phyloP scores from a whole-genome alignment of 64 coral and sea anemone species.

The Montipora sp. region DNA sequence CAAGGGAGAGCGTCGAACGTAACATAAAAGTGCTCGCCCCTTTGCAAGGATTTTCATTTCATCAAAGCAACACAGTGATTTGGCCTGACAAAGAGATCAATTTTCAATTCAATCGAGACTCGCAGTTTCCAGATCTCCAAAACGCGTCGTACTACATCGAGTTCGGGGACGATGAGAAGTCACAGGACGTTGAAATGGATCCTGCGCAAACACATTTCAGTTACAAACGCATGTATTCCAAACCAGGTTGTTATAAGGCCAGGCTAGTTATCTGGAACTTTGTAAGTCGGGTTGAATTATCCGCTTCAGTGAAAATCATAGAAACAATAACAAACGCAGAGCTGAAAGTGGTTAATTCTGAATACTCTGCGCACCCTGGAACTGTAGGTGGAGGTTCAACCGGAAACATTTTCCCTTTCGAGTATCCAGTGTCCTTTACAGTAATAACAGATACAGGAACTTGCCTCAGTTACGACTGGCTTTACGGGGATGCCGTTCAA shows the following conservation, averaged over 20 bases:
- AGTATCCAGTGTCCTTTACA: slow-evolving; percentile 67
- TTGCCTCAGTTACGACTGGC: slow-evolving; percentile 70
- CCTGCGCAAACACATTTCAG: slow-evolving; percentile 43
- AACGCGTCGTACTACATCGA: slow-evolving; percentile 63
- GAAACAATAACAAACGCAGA: slow-evolving; percentile 42
- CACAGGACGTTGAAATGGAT: slow-evolving; percentile 11
- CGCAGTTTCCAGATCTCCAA: neutral
- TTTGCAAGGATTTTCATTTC: slow-evolving; percentile 31
- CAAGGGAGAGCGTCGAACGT: neutral
- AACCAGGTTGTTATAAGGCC: slow-evolving; percentile 66
- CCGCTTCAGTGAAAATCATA: slow-evolving; percentile 53
- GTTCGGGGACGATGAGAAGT: slow-evolving; percentile 59
- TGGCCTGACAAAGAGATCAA: slow-evolving; percentile 58
- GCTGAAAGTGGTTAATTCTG: slow-evolving; percentile 42
- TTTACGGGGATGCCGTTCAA: slow-evolving; percentile 43
- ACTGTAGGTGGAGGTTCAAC: neutral
- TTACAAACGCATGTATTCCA: slow-evolving; percentile 33
- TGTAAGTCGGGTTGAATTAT: slow-evolving; percentile 62
- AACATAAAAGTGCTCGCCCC: neutral
- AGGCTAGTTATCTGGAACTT: slow-evolving; percentile 60
- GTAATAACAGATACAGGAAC: slow-evolving; percentile 59
- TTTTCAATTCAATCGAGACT: slow-evolving; percentile 49
- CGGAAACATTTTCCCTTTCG: slow-evolving; percentile 59
- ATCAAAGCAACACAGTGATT: slow-evolving; percentile 16
- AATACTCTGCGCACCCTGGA: slow-evolving; percentile 16